Evolutionary conservation across 2,797 vertebrate species (phyloP).

Genomic region (Columba guinea): DNA sequence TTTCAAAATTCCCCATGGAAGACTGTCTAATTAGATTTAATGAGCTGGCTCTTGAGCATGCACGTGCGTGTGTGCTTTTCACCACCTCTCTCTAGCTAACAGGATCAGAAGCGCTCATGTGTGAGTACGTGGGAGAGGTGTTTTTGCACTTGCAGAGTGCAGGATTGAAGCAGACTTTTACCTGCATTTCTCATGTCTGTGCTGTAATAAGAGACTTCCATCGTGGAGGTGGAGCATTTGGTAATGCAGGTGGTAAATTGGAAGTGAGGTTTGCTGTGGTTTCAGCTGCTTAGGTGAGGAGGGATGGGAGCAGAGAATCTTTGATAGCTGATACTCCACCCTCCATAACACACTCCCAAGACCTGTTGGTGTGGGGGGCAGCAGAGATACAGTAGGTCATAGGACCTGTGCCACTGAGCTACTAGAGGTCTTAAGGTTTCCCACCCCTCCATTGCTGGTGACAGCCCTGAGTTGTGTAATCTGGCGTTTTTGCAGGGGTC

Average conservation of each 20-base stretch:
- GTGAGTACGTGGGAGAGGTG: slow-evolving; percentile 2
- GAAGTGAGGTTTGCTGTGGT: neutral
- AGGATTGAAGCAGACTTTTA: neutral
- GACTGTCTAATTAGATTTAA: slow-evolving; percentile 50
- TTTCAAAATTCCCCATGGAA: slow-evolving; percentile 44
- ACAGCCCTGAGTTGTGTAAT: slow-evolving; percentile 17
- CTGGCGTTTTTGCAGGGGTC: slow-evolving; percentile 51
- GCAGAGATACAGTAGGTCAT: neutral
- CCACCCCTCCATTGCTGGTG: neutral
- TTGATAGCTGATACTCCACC: neutral
- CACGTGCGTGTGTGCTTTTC: slow-evolving; percentile 29
- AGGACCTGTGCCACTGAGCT: neutral
- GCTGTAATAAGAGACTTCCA: neutral
- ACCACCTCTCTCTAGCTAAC: neutral
- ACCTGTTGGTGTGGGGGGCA: neutral
- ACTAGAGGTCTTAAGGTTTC: neutral
- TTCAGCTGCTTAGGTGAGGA: neutral
- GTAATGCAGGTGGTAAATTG: neutral
- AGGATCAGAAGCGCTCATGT: slow-evolving; percentile 23
- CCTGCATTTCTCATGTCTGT: neutral
- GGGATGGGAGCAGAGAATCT: neutral
- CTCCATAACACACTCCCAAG: neutral
- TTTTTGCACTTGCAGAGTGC: neutral
- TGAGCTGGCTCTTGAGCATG: slow-evolving; percentile 33
- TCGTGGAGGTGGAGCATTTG: neutral